phyloP scores from a whole-genome alignment of 2,888 invertebrate species.

The Timema podura region DNA sequence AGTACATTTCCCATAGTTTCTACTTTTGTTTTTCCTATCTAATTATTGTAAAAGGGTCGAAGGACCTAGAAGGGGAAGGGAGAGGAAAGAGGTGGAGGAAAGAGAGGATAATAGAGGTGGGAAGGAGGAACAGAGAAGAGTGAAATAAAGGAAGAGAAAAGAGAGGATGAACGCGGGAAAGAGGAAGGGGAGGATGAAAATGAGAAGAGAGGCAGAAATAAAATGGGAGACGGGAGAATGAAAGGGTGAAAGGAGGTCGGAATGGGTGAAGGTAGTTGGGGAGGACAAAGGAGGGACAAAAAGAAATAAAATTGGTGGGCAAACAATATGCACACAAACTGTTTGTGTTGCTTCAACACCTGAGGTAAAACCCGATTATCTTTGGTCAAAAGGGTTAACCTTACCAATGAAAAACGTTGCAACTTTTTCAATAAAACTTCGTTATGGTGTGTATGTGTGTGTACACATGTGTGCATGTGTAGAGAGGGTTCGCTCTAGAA shows the following conservation, averaged over 20 bases:
- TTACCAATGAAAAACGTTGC: no score
- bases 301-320: no score
- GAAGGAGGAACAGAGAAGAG: constrained; percentile 18
- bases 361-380: no score
- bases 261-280: background rate
- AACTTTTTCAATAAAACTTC: no score
- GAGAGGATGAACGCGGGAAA: constrained; percentile 19
- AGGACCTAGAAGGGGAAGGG: background rate
- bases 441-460: no score
- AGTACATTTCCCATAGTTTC: background rate
- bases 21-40: background rate
- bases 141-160: constrained; percentile 14
- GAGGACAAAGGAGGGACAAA: constrained; percentile 11
- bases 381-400: no score
- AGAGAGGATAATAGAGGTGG: constrained; percentile 32
- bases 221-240: constrained; percentile 4
- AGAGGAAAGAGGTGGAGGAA: constrained; percentile 16
- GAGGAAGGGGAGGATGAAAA: constrained; percentile 26
- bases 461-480: no score
- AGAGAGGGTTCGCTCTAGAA: no score
- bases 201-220: constrained; percentile 17
- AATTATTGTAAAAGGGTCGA: background rate
- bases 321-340: no score
- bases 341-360: no score
- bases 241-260: constrained; percentile 3